A percentile compares a stretch with the other conserved stretches of the same genome.
Conservation (phyloP, 2,113 vertebrate species). For the Vireo altiloquus region DNA sequence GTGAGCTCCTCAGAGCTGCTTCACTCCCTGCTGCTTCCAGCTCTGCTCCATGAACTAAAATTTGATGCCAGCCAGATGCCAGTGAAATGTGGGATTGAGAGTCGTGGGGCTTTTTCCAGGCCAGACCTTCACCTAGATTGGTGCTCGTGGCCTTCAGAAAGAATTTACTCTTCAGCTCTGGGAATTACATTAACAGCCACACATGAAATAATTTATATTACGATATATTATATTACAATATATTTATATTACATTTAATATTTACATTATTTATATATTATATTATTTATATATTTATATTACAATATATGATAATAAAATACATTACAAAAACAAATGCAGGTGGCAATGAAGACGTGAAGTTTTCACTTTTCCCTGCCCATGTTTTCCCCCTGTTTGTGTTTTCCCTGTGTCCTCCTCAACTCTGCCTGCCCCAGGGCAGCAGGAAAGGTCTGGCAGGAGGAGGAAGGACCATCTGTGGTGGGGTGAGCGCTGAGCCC, state of each 20-base stretch:
- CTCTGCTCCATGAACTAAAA: not conserved
- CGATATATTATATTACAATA: too few species aligned
- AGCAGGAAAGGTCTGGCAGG: not conserved
- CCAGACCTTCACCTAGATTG: not conserved
- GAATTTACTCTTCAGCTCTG: not conserved
- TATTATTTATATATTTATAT: too few species aligned
- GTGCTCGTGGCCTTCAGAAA: not conserved
- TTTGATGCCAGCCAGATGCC: not conserved
- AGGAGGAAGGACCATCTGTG: constrained; percentile 4
- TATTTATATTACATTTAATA: too few species aligned
- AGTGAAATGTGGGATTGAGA: not conserved
- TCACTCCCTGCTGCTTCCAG: not conserved
- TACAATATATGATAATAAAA: too few species aligned
- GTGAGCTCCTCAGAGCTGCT: not conserved
- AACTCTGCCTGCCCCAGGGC: not conserved
- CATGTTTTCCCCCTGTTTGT: not conserved
- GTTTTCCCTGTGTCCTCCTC: not conserved
- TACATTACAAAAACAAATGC: too few species aligned
- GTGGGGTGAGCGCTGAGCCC: not conserved
- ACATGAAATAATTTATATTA: not conserved
- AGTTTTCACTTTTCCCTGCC: not conserved
- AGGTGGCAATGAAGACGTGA: not conserved
- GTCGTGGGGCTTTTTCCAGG: not conserved
- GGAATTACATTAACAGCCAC: not conserved
- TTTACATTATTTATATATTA: too few species aligned